Evolutionary conservation across 2,888 invertebrate species (phyloP).

Genomic region (Ophion ellenae): DNA sequence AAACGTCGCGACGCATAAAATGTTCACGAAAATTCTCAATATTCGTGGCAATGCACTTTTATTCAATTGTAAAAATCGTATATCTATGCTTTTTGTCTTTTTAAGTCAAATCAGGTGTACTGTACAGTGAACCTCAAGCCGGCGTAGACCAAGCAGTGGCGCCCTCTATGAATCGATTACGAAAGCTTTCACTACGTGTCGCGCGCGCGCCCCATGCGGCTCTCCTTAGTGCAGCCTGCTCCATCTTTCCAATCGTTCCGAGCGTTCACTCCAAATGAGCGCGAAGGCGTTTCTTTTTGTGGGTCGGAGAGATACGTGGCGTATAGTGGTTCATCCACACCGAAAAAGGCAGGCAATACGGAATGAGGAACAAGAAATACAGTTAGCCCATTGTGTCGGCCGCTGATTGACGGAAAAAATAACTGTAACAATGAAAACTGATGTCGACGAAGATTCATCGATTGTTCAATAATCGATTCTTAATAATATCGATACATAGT

Average conservation of each 20-base stretch:
- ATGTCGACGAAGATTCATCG: neutral
- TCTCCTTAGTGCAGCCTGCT: constrained; percentile 13
- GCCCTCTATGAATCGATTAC: constrained; percentile 48
- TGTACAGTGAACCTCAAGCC: constrained; percentile 28
- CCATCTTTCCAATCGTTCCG: constrained; percentile 15
- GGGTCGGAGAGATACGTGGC: constrained; percentile 23
- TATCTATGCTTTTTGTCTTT: neutral
- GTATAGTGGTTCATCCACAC: constrained; percentile 19
- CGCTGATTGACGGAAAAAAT: neutral
- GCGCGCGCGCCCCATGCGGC: constrained; percentile 12
- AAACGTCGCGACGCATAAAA: neutral
- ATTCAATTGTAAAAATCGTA: neutral
- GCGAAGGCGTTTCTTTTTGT: constrained; percentile 32
- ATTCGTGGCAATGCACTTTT: neutral
- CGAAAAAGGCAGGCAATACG: neutral
- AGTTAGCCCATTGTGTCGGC: neutral
- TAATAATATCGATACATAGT: neutral
- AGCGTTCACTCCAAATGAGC: constrained; percentile 22
- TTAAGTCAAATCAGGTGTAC: neutral
- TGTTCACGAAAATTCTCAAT: neutral
- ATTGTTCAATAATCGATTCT: neutral
- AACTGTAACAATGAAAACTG: neutral
- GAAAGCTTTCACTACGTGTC: constrained; percentile 9
- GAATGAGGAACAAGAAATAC: neutral
- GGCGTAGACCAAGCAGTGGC: constrained; percentile 33